Evolutionary conservation across 2,797 vertebrate genomes (phyloP).

Genomic region (Apogon talboti): DNA sequence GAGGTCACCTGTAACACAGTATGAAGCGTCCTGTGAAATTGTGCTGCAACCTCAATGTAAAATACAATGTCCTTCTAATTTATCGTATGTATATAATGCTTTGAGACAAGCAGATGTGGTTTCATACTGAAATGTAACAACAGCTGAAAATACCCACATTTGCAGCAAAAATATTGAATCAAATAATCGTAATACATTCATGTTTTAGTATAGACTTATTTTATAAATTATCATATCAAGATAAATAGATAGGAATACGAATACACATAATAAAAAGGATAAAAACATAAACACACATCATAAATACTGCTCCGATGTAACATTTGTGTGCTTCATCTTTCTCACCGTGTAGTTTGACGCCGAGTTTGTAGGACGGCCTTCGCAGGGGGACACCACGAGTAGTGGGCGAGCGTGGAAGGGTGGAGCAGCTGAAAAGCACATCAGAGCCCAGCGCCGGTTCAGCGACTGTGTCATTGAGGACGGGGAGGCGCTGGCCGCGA

Average conservation of each 20-base stretch:
- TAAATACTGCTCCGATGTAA: too few relatives aligned
- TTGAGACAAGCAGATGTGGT: too few relatives aligned
- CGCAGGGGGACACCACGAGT: constrained; percentile 92
- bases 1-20: constrained; percentile 87
- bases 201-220: neutral
- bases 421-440: constrained; percentile 96
- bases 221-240: too few relatives aligned
- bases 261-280: too few relatives aligned
- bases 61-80: neutral
- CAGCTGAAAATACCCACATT: too few relatives aligned
- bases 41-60: neutral
- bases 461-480: constrained; percentile 81
- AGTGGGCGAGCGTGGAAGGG: constrained; percentile 92
- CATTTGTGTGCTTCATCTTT: neutral
- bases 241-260: neutral
- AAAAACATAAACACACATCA: too few relatives aligned
- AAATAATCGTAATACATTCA: too few relatives aligned
- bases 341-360: constrained; percentile 94
- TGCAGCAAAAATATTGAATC: too few relatives aligned
- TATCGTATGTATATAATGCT: neutral
- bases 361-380: constrained; percentile 95
- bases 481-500: constrained; percentile 91
- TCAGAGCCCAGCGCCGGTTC: constrained; percentile 91
- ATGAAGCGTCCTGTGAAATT: neutral
- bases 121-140: too few relatives aligned